Evolutionary conservation across 2,888 invertebrate species (phyloP), one percentile per base, ranked within the genome.

Genomic region (Quadriops clusia): DNA sequence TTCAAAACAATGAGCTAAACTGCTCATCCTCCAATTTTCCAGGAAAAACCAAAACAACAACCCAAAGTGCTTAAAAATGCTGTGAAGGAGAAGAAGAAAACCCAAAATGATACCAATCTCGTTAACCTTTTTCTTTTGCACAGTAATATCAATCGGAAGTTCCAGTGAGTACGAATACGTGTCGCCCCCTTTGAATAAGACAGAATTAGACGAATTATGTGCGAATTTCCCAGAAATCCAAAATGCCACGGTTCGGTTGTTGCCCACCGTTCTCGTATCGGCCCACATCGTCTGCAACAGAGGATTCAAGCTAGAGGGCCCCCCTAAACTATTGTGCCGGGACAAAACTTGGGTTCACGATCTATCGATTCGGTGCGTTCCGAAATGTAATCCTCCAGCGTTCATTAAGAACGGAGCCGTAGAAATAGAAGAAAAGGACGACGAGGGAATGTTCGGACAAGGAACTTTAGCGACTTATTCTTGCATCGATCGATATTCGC

Each of bases 251-350:
- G 12, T 13, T 13, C 13, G 16, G n/a, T 18, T 18, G 18, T 7
- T 8, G 7, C n/a, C 7, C 18, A 18, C 18, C 4, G n/a, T n/a
- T n/a, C n/a, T n/a, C n/a, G 35, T 28, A 18, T 20, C 32, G 10
- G 25, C 39, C 26, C 41, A 45, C 23, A 49, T 60, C 15, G 44
- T 45, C 30, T 61, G 61, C 37, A 33, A 50, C 10, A 34, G 42
- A 9, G 56, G 56, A 3, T 59, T 48, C 38, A 56, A 58, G 42
- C 42, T 61, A 23, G 42, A 51, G 26, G 60, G 59, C 11, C 45
- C 49, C 16, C 42, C 51, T n/a, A 51, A 53, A 40, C 44, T 59
- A 29, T 40, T 47, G 13, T 61, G 61, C 33, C 40, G 47, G 12
- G 44, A 56, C 34, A 56, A 58, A 5, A 41, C 44, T 23, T 61